Evolutionary conservation across 2,888 invertebrate species (phyloP).

Genomic region (Dynastes tityus): DNA sequence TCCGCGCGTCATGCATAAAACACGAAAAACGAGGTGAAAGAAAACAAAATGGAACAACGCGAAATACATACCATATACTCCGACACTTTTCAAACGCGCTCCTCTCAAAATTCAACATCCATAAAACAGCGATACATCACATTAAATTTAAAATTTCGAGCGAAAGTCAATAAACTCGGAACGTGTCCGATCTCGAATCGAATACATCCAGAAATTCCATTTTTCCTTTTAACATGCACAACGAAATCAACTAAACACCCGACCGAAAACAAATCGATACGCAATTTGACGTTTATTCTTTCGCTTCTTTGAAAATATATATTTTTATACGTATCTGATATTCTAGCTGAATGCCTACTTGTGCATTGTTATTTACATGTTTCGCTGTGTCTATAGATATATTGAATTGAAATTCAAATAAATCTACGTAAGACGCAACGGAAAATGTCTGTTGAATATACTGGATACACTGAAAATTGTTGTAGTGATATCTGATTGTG

Average conservation of each 20-base stretch:
- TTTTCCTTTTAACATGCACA: conserved; percentile 34
- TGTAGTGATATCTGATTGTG: no score
- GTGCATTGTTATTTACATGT: not conserved
- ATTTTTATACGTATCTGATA: not conserved
- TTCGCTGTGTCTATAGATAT: no score
- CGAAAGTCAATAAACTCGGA: conserved; percentile 37
- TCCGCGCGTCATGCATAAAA: not conserved
- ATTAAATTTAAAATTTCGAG: conserved; percentile 45
- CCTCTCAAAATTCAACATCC: conserved; percentile 40
- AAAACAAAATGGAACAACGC: conserved; percentile 17
- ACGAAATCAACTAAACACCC: conserved; percentile 31
- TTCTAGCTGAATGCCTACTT: not conserved
- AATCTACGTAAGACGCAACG: no score
- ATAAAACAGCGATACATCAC: conserved; percentile 45
- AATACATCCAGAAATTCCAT: conserved; percentile 32
- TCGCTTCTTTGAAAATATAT: not conserved
- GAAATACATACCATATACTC: not conserved
- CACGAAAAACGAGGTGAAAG: conserved; percentile 1
- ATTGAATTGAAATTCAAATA: no score
- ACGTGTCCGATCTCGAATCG: conserved; percentile 20
- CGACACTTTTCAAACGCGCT: conserved; percentile 9
- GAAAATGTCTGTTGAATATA: no score
- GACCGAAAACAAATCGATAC: conserved; percentile 26
- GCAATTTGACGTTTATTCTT: conserved; percentile 4
- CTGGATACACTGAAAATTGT: no score